A percentile compares a stretch with the other conserved stretches of the same genome.
These are phyloP conservation scores for Lagorchestes hirsutus DNA, from an alignment of 2,797 vertebrate species.

Conservation along the genomic window DNA sequence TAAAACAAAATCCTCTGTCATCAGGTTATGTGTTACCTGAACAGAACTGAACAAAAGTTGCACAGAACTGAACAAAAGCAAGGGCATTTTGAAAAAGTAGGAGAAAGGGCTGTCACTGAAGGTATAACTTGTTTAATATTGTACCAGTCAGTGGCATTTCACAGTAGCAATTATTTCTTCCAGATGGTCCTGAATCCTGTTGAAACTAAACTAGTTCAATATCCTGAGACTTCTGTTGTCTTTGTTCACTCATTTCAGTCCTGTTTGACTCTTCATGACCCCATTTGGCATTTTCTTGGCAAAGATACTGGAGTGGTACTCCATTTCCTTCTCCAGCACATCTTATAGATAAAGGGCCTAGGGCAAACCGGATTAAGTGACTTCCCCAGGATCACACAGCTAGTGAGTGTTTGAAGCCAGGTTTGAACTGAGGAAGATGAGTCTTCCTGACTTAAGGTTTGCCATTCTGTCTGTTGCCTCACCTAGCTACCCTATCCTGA, in stretches of 20 bases:
- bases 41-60: neutral
- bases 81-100: neutral
- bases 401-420: neutral
- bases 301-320: neutral
- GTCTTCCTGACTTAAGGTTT: neutral
- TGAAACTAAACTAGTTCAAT: neutral
- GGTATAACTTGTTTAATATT: neutral
- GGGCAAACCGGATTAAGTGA: neutral
- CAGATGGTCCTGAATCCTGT: neutral
- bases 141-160: neutral
- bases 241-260: neutral
- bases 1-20: neutral
- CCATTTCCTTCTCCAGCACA: neutral
- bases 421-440: neutral
- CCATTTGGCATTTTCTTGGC: neutral
- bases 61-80: neutral
- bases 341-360: neutral
- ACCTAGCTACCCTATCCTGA: neutral
- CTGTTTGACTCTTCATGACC: neutral
- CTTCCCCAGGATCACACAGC: neutral
- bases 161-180: neutral
- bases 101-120: neutral
- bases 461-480: neutral
- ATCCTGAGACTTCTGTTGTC: neutral
- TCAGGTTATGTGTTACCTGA: neutral